Conservation (phyloP, 2,888 invertebrate genomes). For the Lamellibrachia satsuma region DNA sequence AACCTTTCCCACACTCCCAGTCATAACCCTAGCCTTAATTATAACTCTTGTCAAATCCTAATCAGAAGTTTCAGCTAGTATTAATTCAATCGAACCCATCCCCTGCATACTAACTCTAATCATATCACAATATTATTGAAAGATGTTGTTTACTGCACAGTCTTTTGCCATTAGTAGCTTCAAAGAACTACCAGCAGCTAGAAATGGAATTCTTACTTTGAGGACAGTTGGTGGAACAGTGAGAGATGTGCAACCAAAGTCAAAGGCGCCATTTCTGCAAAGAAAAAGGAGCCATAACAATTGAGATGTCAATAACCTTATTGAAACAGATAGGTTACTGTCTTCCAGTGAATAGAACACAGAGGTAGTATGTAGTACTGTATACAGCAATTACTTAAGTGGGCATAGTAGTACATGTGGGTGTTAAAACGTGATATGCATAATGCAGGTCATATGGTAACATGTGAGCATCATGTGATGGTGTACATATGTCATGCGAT, state of each 20-base stretch:
- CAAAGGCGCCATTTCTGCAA: conserved; percentile 61
- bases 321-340: not conserved
- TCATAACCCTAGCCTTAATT: not conserved
- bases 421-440: too few species aligned
- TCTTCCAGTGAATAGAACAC: not conserved
- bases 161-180: not conserved
- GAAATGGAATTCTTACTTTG: conserved; percentile 47
- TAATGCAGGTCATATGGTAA: too few species aligned
- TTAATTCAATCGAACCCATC: conserved; percentile 18
- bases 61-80: not conserved
- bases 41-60: not conserved
- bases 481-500: too few species aligned
- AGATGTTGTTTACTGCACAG: not conserved
- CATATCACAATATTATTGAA: not conserved
- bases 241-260: conserved; percentile 73
- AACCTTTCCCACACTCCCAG: not conserved
- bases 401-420: too few species aligned
- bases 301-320: not conserved
- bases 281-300: not conserved
- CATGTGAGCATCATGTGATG: too few species aligned
- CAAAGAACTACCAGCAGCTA: not conserved
- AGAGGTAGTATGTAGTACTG: too few species aligned
- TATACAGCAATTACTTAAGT: too few species aligned
- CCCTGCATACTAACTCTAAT: not conserved
- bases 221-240: conserved; percentile 66